phyloP scores from a whole-genome alignment of 2,888 invertebrate genomes.

The Endomychus coccineus region DNA sequence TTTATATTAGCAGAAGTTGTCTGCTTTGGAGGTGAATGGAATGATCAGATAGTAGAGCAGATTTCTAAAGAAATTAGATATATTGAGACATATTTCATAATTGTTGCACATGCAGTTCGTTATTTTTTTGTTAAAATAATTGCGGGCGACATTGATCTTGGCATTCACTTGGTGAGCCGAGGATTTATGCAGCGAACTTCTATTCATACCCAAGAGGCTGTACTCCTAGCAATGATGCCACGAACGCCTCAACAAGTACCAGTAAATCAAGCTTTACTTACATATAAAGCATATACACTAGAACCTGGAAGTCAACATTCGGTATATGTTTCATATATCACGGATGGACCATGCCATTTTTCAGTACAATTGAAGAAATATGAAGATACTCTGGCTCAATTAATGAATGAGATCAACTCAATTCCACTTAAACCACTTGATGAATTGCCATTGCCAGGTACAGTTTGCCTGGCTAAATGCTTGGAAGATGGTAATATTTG shows the following conservation, averaged over 20 bases:
- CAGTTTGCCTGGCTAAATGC: constrained; percentile 69
- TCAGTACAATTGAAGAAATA: constrained; percentile 63
- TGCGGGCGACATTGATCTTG: constrained; percentile 47
- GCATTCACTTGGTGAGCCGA: constrained; percentile 43
- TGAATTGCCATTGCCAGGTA: constrained; percentile 65
- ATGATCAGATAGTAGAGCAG: constrained; percentile 37
- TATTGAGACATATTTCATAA: constrained; percentile 37
- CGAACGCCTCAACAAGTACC: constrained; percentile 34
- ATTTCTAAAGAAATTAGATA: constrained; percentile 43
- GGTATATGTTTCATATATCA: constrained; percentile 67
- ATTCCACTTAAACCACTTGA: constrained; percentile 53
- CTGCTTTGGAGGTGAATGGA: constrained; percentile 47
- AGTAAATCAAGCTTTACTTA: constrained; percentile 44
- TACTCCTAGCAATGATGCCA: constrained; percentile 29
- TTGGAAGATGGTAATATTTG: constrained; percentile 62
- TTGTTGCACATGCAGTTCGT: constrained; percentile 37
- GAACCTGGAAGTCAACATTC: constrained; percentile 54
- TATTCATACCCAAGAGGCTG: constrained; percentile 46
- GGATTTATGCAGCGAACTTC: constrained; percentile 46
- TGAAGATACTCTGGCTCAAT: constrained; percentile 53
- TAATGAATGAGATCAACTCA: constrained; percentile 67
- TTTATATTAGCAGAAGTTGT: constrained; percentile 53
- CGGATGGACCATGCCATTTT: constrained; percentile 73
- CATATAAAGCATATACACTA: constrained; percentile 50
- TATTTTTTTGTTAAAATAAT: constrained; percentile 46